Evolutionary conservation across 2,797 vertebrate species (phyloP).

Genomic region (Artibeus jamaicensis): DNA sequence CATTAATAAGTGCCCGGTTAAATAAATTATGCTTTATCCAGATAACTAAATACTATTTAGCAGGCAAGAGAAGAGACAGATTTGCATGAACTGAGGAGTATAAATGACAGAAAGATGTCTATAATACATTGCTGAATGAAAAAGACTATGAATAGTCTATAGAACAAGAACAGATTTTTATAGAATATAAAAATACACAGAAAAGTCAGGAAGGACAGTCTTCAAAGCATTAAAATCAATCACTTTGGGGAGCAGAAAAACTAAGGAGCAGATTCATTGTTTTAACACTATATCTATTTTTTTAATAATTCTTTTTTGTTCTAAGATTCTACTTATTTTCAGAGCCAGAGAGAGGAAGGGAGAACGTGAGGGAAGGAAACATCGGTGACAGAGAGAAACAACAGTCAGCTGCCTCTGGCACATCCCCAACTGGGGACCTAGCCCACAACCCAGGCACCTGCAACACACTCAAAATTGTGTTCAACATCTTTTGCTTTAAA

Average conservation of each 20-base stretch:
- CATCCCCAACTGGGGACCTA: too few relatives aligned
- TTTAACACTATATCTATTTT: neutral
- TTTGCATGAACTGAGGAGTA: neutral
- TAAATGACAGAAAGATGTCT: neutral
- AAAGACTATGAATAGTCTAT: neutral
- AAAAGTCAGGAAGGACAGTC: neutral
- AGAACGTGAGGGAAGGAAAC: too few relatives aligned
- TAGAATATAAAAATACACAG: neutral
- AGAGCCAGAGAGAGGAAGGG: too few relatives aligned
- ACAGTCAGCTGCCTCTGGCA: too few relatives aligned
- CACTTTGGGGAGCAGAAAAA: neutral
- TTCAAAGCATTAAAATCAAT: neutral
- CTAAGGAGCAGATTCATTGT: neutral
- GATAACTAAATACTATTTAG: neutral
- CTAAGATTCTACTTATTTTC: too few relatives aligned
- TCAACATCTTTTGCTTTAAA: neutral
- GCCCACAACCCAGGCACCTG: too few relatives aligned
- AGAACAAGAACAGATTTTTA: neutral
- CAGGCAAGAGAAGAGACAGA: neutral
- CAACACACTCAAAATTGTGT: neutral
- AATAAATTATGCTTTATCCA: constrained; percentile 12
- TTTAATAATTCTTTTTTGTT: neutral
- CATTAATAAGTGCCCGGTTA: neutral
- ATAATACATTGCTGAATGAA: neutral
- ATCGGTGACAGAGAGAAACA: too few relatives aligned